Conservation (phyloP, 2,797 vertebrate species). For the Lacerta agilis region DNA sequence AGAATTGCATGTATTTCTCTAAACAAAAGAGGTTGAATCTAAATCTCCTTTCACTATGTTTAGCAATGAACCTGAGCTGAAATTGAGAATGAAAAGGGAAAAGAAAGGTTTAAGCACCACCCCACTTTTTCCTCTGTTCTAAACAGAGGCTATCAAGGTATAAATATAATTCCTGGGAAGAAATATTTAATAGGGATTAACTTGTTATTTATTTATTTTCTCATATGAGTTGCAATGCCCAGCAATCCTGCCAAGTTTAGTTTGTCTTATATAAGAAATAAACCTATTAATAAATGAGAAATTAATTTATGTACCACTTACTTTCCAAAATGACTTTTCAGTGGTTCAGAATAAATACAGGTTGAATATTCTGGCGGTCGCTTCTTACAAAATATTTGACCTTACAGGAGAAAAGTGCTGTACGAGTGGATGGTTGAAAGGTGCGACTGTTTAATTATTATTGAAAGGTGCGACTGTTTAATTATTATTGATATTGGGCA, state of each 20-base stretch:
- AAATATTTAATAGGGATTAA: background rate
- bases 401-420: background rate
- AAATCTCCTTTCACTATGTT: background rate
- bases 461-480: background rate
- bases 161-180: background rate
- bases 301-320: no score
- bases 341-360: background rate
- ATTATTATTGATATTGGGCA: background rate
- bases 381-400: background rate
- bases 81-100: no score
- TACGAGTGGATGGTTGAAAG: accelerated
- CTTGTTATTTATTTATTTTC: background rate
- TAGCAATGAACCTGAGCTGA: background rate
- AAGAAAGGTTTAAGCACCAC: no score
- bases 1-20: background rate
- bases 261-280: background rate
- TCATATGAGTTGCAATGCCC: background rate
- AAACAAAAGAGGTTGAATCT: background rate
- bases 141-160: no score
- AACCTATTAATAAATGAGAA: no score
- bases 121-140: no score
- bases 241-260: background rate
- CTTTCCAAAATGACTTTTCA: no score
- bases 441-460: background rate
- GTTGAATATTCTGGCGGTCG: no score